Evolutionary conservation across 2,113 vertebrate species (phyloP).

Genomic region (Alligator mississippiensis): DNA sequence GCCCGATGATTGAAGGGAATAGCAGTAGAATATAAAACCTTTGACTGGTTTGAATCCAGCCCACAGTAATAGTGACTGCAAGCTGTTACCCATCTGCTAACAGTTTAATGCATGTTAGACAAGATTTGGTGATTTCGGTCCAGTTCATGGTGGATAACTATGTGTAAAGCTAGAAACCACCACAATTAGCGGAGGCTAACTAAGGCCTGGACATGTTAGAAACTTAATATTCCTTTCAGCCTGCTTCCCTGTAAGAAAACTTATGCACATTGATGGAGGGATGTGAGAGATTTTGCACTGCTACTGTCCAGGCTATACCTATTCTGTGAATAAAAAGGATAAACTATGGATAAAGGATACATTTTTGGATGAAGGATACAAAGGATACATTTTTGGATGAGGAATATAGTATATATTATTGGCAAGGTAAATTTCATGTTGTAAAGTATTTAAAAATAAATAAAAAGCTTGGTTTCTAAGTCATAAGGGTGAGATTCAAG

Average conservation of each 20-base stretch:
- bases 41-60: conserved; percentile 11
- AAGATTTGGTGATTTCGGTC: background rate
- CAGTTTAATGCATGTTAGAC: conserved; percentile 18
- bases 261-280: background rate
- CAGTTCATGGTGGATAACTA: background rate
- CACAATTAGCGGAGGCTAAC: background rate
- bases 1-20: background rate
- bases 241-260: background rate
- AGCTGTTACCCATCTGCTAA: background rate
- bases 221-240: background rate
- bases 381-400: background rate
- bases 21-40: conserved; percentile 22
- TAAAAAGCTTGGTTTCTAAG: background rate
- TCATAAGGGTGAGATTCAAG: background rate
- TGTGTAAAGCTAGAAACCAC: background rate
- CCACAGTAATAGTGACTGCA: background rate
- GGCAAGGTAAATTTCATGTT: background rate
- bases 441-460: background rate
- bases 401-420: conserved; percentile 16
- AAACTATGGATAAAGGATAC: conserved; percentile 10
- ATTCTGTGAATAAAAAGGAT: conserved; percentile 46
- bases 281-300: fast-evolving
- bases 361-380: too few relatives aligned
- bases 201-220: background rate
- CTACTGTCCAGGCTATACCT: background rate